These are phyloP conservation scores for Hypanus sabinus DNA, from an alignment of 2,113 vertebrate genomes.

Conservation along the genomic window DNA sequence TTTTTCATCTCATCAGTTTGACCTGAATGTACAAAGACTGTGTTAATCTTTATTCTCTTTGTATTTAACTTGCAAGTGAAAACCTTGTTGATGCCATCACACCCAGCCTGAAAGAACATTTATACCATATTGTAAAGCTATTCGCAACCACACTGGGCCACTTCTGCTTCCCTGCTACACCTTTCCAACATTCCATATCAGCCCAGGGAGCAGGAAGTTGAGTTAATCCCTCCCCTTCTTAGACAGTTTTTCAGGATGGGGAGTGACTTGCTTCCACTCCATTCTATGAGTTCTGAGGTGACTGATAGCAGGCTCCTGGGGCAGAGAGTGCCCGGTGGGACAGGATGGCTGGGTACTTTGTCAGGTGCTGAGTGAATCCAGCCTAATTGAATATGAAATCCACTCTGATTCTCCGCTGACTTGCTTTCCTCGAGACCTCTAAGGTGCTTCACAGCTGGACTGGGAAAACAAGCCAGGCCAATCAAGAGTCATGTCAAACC, in stretches of 20 bases:
- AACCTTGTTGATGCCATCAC: neutral
- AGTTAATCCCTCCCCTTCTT: too few relatives aligned
- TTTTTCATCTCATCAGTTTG: neutral
- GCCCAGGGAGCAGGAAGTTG: too few relatives aligned
- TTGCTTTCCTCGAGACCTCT: neutral
- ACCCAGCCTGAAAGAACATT: neutral
- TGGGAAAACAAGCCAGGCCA: neutral
- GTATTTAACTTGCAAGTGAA: neutral
- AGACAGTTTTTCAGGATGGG: too few relatives aligned
- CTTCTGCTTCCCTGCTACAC: too few relatives aligned
- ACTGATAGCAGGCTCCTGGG: too few relatives aligned
- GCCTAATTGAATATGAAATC: too few relatives aligned
- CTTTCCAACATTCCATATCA: too few relatives aligned
- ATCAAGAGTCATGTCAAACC: neutral
- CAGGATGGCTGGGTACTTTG: too few relatives aligned
- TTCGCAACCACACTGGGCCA: neutral
- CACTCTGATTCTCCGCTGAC: neutral
- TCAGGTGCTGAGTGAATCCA: too few relatives aligned
- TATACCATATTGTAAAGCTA: neutral
- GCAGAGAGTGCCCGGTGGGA: too few relatives aligned
- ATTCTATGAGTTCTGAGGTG: too few relatives aligned
- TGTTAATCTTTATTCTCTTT: neutral
- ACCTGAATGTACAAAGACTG: neutral
- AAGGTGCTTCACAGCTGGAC: neutral
- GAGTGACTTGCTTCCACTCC: too few relatives aligned